These are phyloP conservation scores for Cladopsammia gracilis DNA, from an alignment of 64 coral and sea anemone genomes.

Conservation along the genomic window DNA sequence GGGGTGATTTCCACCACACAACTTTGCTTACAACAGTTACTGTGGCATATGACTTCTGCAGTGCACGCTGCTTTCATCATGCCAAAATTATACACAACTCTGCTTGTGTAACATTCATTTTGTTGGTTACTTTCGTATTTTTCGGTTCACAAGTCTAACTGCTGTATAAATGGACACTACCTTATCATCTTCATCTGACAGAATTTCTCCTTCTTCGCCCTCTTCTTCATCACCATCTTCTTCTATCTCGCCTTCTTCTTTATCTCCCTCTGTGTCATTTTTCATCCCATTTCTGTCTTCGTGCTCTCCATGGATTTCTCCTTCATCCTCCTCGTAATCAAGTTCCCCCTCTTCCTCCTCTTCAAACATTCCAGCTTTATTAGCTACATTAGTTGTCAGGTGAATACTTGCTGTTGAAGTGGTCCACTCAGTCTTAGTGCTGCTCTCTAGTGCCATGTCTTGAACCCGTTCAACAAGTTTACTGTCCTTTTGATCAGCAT, in stretches of 20 bases:
- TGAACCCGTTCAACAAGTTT: slow-evolving; percentile 8
- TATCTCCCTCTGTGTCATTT: slow-evolving; percentile 35
- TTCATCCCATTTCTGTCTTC: slow-evolving; percentile 42
- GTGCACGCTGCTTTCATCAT: too few species aligned
- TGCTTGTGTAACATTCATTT: too few species aligned
- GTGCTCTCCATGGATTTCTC: slow-evolving; percentile 42
- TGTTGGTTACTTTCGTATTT: too few species aligned
- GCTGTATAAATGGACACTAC: neutral
- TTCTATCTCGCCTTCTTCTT: slow-evolving; percentile 69
- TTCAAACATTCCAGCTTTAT: slow-evolving; percentile 71
- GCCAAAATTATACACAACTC: too few species aligned
- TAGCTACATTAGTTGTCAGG: slow-evolving; percentile 23
- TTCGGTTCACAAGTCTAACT: too few species aligned
- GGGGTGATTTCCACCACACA: too few species aligned
- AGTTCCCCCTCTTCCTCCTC: slow-evolving; percentile 79
- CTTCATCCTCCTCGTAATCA: slow-evolving; percentile 82
- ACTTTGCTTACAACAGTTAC: too few species aligned
- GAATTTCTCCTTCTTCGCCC: slow-evolving; percentile 80
- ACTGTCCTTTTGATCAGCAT: neutral
- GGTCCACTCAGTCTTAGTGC: slow-evolving; percentile 33
- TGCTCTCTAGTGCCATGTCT: neutral
- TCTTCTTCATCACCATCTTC: slow-evolving; percentile 61
- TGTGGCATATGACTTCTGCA: too few species aligned
- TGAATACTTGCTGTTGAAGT: slow-evolving; percentile 43
- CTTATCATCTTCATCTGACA: slow-evolving; percentile 74